A percentile compares a stretch with the other conserved stretches of the same genome.
These are phyloP conservation scores for Bhutanitis thaidina DNA, from an alignment of 2,888 invertebrate species.

Conservation along the genomic window DNA sequence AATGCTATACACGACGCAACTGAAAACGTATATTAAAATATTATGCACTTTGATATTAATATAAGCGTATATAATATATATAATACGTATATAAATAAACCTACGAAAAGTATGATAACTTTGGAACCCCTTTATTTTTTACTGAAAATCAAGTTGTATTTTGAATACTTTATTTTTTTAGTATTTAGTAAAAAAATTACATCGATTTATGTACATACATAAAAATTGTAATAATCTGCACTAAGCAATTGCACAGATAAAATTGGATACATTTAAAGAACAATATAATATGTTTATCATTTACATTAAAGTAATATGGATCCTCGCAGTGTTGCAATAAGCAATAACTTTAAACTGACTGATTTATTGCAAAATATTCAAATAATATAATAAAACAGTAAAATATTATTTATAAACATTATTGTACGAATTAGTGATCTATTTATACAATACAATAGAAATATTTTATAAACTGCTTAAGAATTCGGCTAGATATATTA, in stretches of 20 bases:
- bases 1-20: too few species aligned
- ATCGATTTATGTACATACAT: constrained; percentile 68
- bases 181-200: constrained; percentile 75
- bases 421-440: background rate
- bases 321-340: constrained; percentile 19
- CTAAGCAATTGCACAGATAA: constrained; percentile 53
- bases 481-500: constrained; percentile 3
- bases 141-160: constrained; percentile 49
- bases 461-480: background rate
- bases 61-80: too few species aligned
- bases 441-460: constrained; percentile 4
- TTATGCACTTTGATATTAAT: too few species aligned
- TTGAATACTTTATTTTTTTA: constrained; percentile 67
- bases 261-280: constrained; percentile 32
- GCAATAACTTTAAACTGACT: constrained; percentile 26
- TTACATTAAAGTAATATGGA: constrained; percentile 18
- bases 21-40: too few species aligned
- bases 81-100: too few species aligned
- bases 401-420: constrained; percentile 10
- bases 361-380: constrained; percentile 26
- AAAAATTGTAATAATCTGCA: constrained; percentile 42
- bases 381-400: constrained; percentile 14
- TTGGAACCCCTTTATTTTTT: constrained; percentile 8
- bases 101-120: too few species aligned
- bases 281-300: constrained; percentile 17